A percentile compares a stretch with the other conserved stretches of the same genome.
phyloP scores from a whole-genome alignment of 2,113 vertebrate genomes.

The Lepus europaeus region DNA sequence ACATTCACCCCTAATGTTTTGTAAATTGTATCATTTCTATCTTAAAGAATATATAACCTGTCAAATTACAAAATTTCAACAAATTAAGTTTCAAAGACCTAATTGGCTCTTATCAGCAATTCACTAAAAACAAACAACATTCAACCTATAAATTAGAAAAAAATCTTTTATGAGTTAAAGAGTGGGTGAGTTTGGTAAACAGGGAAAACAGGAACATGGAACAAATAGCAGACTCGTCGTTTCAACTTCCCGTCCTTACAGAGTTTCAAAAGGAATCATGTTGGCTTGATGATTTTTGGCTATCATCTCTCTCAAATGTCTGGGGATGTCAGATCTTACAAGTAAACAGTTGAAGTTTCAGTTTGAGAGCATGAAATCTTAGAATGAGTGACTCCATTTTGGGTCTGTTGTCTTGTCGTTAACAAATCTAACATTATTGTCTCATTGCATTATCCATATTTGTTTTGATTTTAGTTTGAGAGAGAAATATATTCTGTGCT shows the following conservation, averaged over 20 bases:
- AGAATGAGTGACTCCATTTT: background rate
- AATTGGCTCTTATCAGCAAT: too few species aligned
- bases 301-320: background rate
- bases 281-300: background rate
- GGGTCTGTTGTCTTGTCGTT: background rate
- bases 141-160: background rate
- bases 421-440: background rate
- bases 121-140: background rate
- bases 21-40: background rate
- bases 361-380: background rate
- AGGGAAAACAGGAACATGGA: background rate
- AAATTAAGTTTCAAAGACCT: background rate
- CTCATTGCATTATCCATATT: background rate
- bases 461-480: slow-evolving; percentile 21
- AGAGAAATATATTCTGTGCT: background rate
- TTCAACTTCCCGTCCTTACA: background rate
- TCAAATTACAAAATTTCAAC: background rate
- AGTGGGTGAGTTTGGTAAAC: background rate
- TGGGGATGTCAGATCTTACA: background rate
- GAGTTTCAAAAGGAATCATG: background rate
- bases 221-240: background rate
- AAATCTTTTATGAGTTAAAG: background rate
- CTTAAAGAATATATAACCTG: background rate
- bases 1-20: background rate
- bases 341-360: background rate